phyloP scores from a whole-genome alignment of 1,140 invertebrate species.

The Drosophila pseudoobscura region DNA sequence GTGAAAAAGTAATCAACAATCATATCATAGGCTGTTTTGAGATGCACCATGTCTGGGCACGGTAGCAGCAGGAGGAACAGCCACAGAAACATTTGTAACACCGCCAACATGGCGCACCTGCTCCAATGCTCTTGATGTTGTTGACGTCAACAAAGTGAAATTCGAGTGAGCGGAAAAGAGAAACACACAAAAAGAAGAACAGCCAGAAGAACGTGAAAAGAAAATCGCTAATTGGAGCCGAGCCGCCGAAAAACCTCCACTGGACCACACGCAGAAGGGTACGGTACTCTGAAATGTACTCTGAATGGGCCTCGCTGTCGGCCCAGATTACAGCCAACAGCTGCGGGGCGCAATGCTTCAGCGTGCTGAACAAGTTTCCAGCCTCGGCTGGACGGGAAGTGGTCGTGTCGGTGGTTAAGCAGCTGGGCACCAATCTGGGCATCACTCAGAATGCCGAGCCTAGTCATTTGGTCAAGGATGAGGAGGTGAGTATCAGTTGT shows the following conservation, averaged over 20 bases:
- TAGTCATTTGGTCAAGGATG: constrained; percentile 89
- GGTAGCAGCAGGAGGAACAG: constrained; percentile 27
- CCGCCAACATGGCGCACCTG: constrained; percentile 46
- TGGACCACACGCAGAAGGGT: too few species aligned
- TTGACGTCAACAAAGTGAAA: constrained; percentile 65
- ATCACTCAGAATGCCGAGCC: constrained; percentile 90
- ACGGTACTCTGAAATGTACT: constrained; percentile 93
- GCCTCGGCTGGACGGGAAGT: constrained; percentile 91
- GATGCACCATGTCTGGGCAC: neutral
- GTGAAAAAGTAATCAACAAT: too few species aligned
- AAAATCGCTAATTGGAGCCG: neutral
- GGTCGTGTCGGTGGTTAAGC: constrained; percentile 91
- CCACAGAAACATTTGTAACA: constrained; percentile 15
- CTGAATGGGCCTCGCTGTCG: constrained; percentile 92
- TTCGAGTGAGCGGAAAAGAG: constrained; percentile 18
- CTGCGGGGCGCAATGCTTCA: constrained; percentile 87
- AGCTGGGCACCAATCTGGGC: constrained; percentile 90
- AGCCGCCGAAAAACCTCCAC: neutral
- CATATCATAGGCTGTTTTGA: too few species aligned
- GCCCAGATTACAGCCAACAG: constrained; percentile 87
- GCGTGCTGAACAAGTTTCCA: constrained; percentile 94
- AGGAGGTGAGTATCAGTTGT: constrained; percentile 86
- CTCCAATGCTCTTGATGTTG: constrained; percentile 44
- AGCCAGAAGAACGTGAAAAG: constrained; percentile 1
- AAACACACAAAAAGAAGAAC: neutral